Percentiles rank a stretch among this genome's conserved stretches.
Conservation (phyloP, 2,797 vertebrate species). For the Hirundo rustica region DNA sequence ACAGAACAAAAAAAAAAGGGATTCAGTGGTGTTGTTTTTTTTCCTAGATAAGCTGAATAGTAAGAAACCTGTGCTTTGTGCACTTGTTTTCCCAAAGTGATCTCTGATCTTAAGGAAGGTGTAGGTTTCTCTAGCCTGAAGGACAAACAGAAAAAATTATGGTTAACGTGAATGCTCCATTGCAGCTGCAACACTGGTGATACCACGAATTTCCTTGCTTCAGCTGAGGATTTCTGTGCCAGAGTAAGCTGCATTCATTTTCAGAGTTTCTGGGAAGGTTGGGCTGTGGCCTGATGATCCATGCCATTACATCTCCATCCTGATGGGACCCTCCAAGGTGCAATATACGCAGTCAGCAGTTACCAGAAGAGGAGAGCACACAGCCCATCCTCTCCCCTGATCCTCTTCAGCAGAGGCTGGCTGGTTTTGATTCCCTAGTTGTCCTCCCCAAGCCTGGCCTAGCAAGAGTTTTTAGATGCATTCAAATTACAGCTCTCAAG, state of each 20-base stretch:
- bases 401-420: background rate
- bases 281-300: background rate
- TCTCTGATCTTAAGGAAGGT: background rate
- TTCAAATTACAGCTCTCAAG: background rate
- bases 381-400: background rate
- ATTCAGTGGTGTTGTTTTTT: background rate
- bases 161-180: background rate
- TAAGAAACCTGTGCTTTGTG: background rate
- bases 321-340: background rate
- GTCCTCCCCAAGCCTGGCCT: background rate
- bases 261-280: background rate
- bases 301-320: background rate
- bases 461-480: background rate
- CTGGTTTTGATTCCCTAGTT: background rate
- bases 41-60: background rate
- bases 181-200: background rate
- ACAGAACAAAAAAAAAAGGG: background rate
- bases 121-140: background rate
- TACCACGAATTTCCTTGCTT: background rate
- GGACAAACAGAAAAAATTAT: background rate
- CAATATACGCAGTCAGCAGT: background rate
- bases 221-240: background rate
- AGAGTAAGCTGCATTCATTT: background rate
- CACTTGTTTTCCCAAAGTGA: background rate
- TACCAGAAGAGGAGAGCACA: background rate